Percentiles rank a stretch among this genome's conserved stretches.
Evolutionary conservation across 2,113 vertebrate species (phyloP).

Genomic region (Mobula hypostoma): DNA sequence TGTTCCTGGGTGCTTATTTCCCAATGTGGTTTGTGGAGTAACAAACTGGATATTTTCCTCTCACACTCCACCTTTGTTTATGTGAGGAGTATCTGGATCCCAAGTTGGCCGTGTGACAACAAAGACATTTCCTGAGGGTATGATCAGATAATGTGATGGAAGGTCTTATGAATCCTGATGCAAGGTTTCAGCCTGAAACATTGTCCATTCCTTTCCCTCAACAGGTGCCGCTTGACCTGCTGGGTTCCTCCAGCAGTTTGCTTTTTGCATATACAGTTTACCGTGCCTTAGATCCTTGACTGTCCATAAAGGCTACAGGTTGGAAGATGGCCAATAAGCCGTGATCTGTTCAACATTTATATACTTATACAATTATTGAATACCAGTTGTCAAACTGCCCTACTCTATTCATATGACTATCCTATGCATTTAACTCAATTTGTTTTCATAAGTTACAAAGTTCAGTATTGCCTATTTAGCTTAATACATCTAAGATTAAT

Average conservation of each 20-base stretch:
- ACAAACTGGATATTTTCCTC: not conserved
- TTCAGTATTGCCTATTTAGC: not conserved
- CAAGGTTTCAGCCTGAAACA: too few species aligned
- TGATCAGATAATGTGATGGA: too few species aligned
- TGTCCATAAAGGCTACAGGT: not conserved
- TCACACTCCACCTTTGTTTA: not conserved
- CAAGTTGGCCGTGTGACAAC: not conserved
- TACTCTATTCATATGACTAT: not conserved
- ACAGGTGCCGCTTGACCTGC: too few species aligned
- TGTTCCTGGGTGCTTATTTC: not conserved
- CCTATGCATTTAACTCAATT: not conserved
- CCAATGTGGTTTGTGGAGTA: not conserved
- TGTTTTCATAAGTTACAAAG: not conserved
- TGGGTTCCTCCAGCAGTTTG: too few species aligned
- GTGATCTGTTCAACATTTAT: not conserved
- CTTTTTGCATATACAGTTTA: too few species aligned
- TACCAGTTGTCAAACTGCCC: not conserved
- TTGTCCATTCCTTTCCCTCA: too few species aligned
- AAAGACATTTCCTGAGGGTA: not conserved
- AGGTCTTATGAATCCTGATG: too few species aligned
- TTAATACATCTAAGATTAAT: not conserved
- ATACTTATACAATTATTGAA: not conserved
- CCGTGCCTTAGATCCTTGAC: not conserved
- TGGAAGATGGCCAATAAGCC: not conserved
- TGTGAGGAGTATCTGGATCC: not conserved